Percentiles rank a stretch among this genome's conserved stretches.
phyloP scores from a whole-genome alignment of 1,140 invertebrate species.

The Leptinotarsa undecemlineata region DNA sequence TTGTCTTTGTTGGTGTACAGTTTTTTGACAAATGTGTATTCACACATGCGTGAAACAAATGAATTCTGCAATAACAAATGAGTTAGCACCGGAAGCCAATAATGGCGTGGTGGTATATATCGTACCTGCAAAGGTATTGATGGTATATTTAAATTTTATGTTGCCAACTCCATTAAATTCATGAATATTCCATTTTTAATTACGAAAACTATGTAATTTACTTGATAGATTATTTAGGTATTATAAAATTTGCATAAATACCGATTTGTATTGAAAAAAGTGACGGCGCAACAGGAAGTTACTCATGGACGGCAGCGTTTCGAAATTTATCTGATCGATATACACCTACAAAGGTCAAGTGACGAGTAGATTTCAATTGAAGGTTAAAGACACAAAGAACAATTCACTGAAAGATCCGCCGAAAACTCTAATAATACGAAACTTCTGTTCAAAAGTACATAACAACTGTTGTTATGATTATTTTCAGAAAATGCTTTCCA shows the following conservation, averaged over 20 bases:
- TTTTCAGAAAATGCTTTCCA: no score
- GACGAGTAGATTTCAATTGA: background rate
- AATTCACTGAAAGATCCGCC: no score
- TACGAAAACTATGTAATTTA: constrained; percentile 29
- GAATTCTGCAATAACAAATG: constrained; percentile 51
- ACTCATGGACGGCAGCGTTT: constrained; percentile 1
- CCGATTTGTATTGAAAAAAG: constrained; percentile 30
- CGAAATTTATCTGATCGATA: constrained; percentile 16
- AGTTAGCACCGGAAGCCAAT: constrained; percentile 48
- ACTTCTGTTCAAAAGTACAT: no score
- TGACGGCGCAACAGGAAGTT: constrained; percentile 13
- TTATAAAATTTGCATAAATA: constrained; percentile 26
- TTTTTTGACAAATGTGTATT: constrained; percentile 46
- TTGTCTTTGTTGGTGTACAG: constrained; percentile 39
- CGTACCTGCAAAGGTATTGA: constrained; percentile 40
- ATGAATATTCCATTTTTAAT: constrained; percentile 37
- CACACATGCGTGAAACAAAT: constrained; percentile 52
- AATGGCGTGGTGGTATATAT: constrained; percentile 43
- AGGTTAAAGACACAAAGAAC: background rate
- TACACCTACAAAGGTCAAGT: background rate
- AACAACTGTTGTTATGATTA: no score
- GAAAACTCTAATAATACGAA: no score
- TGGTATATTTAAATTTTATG: constrained; percentile 39
- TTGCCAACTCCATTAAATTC: constrained; percentile 38
- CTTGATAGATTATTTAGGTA: constrained; percentile 27